Base-by-base conservation (phyloP, 2,797 vertebrate species). In the Coregonus ussuriensis region DNA sequence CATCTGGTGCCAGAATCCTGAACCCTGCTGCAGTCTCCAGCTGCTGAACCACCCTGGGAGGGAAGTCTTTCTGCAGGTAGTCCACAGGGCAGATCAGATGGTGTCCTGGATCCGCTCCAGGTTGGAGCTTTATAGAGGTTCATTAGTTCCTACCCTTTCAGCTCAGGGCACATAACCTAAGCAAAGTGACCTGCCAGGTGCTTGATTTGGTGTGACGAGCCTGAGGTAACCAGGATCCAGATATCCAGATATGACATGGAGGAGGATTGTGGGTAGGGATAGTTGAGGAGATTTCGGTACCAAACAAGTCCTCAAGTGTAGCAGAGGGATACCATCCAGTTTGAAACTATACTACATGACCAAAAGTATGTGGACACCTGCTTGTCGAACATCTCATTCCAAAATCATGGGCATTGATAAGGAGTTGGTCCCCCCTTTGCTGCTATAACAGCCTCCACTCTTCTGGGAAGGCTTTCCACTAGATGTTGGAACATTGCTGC, bases 1-100 rank as follows among this genome's bases (percentile, higher is more conserved):
- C 85, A 80, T 87, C 83, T 82, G 84, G 59, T 74, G 79, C 74
- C 79, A 75, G 73, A 81, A 83, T 84, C 83, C 71, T 18, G 78
- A 18, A 31, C 5, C 33, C 85, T 87, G 18, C 62, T 74, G 74
- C 66, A 63, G 14, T 71, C 75, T 82, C 85, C 88, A 88, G 86
- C 84, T 87, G 84, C 86, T 77, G 74, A 79, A 88, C 74, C 62
- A 21, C 56, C n/a, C 56, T 62, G 56, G 18, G n/a, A 11, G 52
- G 80, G 84, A 82, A 83, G 83, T 74, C 74, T 66, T 81, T 62
- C 35, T 80, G 84, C 67, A 87, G 85, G 84, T 90, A 86, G 74
- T 86, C 79, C 78, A 75, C 18, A 63, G 68, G 76, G 72, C 81
- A 37, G 79, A 62, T 76, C 62, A 62, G 52, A 56, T 18, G 21